Percentiles rank a stretch among this genome's conserved stretches.
phyloP scores from a whole-genome alignment of 37 sponge, comb jelly and placozoan species.

The Beroe forskalii region DNA sequence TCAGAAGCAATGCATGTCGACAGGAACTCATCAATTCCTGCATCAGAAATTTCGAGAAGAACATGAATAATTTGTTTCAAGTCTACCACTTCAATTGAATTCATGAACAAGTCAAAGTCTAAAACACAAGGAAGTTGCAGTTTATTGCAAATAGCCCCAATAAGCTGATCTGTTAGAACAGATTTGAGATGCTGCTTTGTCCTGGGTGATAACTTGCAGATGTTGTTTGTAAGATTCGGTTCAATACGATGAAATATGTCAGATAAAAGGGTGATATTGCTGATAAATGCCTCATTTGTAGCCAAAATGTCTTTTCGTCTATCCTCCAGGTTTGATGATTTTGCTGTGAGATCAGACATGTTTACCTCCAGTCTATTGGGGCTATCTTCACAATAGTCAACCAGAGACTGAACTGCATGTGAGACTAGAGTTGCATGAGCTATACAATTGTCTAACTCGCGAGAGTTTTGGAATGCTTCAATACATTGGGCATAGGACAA shows the following conservation, averaged over 20 bases:
- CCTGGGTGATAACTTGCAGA: neutral
- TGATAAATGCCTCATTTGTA: constrained; percentile 13
- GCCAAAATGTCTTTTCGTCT: constrained; percentile 13
- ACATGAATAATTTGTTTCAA: constrained; percentile 19
- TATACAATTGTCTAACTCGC: neutral
- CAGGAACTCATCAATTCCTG: constrained; percentile 10
- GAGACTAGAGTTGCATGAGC: neutral
- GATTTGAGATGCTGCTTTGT: constrained; percentile 21
- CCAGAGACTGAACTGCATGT: constrained; percentile 2
- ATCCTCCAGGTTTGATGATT: constrained; percentile 1
- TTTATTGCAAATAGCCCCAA: constrained; percentile 14
- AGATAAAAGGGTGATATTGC: neutral
- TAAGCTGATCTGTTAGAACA: neutral
- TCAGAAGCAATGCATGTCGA: neutral
- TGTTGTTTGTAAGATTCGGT: neutral
- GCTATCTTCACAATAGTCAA: constrained; percentile 11
- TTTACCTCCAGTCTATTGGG: constrained; percentile 4
- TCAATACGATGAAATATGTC: constrained; percentile 30
- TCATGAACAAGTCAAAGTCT: constrained; percentile 12
- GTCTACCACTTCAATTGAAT: constrained; percentile 28
- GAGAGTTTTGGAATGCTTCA: constrained; percentile 19
- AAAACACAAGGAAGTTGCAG: constrained; percentile 3
- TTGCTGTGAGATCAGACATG: constrained; percentile 24
- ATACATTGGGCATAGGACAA: neutral
- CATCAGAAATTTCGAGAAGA: neutral